These are phyloP conservation scores for Maccullochella peelii DNA, from an alignment of 2,113 vertebrate species.

Conservation along the genomic window DNA sequence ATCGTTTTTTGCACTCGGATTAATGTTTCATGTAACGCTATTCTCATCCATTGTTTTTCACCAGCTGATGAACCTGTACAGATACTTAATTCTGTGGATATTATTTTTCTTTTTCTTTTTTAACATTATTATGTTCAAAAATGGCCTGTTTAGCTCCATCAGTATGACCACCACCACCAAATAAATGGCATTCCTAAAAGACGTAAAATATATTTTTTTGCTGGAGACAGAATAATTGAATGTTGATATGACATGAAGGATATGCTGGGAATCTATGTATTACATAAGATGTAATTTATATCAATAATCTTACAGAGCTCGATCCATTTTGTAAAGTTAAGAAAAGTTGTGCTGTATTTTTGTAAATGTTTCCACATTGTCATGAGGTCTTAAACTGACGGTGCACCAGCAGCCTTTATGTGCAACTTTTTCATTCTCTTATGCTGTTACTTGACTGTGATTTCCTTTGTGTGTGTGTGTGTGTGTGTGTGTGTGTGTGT, in stretches of 20 bases:
- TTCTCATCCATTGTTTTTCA: background rate
- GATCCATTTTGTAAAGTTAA: constrained; percentile 3
- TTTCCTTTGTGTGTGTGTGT: background rate
- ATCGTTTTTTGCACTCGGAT: constrained; percentile 45
- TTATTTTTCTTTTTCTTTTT: background rate
- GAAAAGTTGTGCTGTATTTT: constrained; percentile 33
- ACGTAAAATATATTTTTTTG: background rate
- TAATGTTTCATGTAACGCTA: background rate
- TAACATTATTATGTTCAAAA: background rate
- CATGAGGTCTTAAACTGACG: background rate
- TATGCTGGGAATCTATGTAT: constrained; percentile 13
- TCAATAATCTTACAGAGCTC: constrained; percentile 5
- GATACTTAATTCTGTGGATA: background rate
- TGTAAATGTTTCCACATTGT: constrained; percentile 8
- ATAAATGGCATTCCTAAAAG: background rate
- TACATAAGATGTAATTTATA: constrained; percentile 11
- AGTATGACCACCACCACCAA: background rate
- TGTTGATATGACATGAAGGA: constrained; percentile 27
- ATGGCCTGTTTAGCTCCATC: background rate
- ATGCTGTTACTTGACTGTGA: constrained; percentile 6
- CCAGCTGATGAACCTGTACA: background rate
- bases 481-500: constrained; percentile 2
- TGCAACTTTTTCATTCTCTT: background rate
- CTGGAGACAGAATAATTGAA: background rate
- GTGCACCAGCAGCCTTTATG: constrained; percentile 11